Conservation (phyloP, 2,797 vertebrate species). For the Pipistrellus pygmaeus region DNA sequence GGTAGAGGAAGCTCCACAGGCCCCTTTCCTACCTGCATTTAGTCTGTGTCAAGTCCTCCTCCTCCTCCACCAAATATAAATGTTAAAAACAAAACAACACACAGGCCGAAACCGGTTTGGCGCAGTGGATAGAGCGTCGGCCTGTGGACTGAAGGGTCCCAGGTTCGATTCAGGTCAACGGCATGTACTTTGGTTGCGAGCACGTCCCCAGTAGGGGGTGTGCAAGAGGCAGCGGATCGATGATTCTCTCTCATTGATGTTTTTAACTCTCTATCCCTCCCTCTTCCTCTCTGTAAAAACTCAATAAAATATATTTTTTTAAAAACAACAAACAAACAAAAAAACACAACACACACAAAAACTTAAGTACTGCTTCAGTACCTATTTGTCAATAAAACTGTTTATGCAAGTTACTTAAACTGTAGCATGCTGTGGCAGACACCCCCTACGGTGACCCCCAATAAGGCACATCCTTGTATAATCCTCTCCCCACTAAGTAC, state of each 20-base stretch:
- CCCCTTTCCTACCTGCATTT: background rate
- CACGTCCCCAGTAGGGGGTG: no score
- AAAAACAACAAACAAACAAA: background rate
- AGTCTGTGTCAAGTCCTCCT: conserved; percentile 44
- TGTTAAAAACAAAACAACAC: background rate
- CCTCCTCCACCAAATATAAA: background rate
- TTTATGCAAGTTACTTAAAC: background rate
- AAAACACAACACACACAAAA: background rate
- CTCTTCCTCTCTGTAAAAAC: no score
- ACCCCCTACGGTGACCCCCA: background rate
- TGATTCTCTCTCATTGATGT: no score
- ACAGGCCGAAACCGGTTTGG: no score
- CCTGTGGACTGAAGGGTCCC: no score
- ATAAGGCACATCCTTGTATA: background rate
- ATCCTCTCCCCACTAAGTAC: background rate
- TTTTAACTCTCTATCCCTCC: no score
- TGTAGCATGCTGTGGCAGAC: background rate
- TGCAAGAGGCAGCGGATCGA: no score
- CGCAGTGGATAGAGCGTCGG: no score
- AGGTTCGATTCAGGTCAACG: no score
- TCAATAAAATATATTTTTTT: no score
- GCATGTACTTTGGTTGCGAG: no score
- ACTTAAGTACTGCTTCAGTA: background rate
- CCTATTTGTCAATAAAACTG: conserved; percentile 16
- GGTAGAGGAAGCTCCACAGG: background rate